Percentiles rank a stretch among this genome's conserved stretches.
Evolutionary conservation across 2,797 vertebrate genomes (phyloP).

Genomic region (Poecilia velifera): DNA sequence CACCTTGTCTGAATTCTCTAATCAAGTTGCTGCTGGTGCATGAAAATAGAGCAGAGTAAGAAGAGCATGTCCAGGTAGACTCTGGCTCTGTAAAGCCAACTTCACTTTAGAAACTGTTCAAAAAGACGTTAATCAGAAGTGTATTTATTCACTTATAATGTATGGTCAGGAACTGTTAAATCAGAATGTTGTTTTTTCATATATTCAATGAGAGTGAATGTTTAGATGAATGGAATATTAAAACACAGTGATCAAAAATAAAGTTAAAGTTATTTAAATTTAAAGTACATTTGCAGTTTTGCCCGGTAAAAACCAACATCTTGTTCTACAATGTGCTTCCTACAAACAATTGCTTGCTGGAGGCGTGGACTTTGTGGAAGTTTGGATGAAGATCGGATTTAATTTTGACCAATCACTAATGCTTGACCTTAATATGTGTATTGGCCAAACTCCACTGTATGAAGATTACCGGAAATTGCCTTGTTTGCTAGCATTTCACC

Average conservation of each 20-base stretch:
- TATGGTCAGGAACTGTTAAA: not conserved
- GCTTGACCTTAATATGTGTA: too few species aligned
- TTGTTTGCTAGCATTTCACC: too few species aligned
- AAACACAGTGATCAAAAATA: not conserved
- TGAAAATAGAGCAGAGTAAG: constrained; percentile 45
- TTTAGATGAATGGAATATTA: not conserved
- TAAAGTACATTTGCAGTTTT: not conserved
- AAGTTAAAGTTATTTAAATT: not conserved
- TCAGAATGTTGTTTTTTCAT: not conserved
- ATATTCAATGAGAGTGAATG: not conserved
- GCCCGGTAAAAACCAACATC: too few species aligned
- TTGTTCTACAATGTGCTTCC: too few species aligned
- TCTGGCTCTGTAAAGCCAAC: not conserved
- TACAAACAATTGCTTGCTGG: too few species aligned
- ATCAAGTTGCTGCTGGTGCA: constrained; percentile 39
- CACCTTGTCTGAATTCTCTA: constrained; percentile 54
- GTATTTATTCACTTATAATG: not conserved
- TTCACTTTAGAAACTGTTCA: not conserved
- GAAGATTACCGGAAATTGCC: too few species aligned
- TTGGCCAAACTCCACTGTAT: too few species aligned
- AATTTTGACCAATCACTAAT: too few species aligned
- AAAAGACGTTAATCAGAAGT: not conserved
- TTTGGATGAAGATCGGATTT: too few species aligned
- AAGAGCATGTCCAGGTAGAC: not conserved
- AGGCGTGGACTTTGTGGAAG: too few species aligned